Evolutionary conservation across 2,888 invertebrate species (phyloP), one percentile per base, ranked within the genome.

Genomic region (Rhamnusium bicolor): DNA sequence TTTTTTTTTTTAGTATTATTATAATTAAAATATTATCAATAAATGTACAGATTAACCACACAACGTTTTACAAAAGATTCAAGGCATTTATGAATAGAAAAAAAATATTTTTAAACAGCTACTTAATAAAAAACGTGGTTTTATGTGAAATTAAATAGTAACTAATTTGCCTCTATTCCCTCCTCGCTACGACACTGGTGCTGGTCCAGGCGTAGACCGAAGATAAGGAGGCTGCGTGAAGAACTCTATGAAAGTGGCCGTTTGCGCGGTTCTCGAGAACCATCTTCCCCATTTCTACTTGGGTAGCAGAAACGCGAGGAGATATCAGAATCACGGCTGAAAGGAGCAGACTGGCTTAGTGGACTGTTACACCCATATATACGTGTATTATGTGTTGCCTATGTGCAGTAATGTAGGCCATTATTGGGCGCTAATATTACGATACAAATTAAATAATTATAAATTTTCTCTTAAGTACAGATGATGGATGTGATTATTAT

Each of bases 201-300:
- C 65, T 72, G 72, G 51, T 12, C 58, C 24, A n/a, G 72, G 76
- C 74, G 73, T 76, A 69, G 56, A 81, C 81, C 81, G 71, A 71
- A 79, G 71, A 62, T 58, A 71, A 60, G 74, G 82, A 81, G 80
- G 80, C 81, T 82, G 81, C 81, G 82, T 83, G 84, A 85, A 85
- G 84, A 85, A 83, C 80, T 83, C 76, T 84, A 83, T 21, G 84
- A 83, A n/a, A 83, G 79, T 74, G 66, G 74, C 72, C 73, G 78
- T 84, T 81, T 82, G 84, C 86, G 87, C 86, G 85, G 85, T 84
- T 86, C 84, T 85, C 83, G 85, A 86, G 86, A 85, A 86, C 86
- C 86, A 86, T 87, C 86, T 87, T 87, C 86, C 86, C 86, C 85
- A 85, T 85, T 86, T 84, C 79, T 66, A 85, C 69, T 69, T 75